Evolutionary conservation across 2,797 vertebrate genomes (phyloP).

Genomic region (Carduelis carduelis): DNA sequence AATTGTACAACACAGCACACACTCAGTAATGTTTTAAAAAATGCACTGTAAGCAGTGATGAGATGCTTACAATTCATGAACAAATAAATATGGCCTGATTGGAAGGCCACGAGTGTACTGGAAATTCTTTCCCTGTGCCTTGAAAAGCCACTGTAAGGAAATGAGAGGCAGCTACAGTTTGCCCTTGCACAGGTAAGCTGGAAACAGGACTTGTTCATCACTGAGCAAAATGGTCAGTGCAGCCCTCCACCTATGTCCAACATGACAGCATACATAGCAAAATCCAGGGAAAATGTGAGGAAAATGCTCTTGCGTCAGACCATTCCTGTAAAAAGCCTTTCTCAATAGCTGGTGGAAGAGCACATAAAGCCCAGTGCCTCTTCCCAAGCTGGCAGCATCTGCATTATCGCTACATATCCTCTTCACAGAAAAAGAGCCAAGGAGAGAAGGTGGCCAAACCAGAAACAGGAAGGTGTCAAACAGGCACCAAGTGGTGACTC

Average conservation of each 20-base stretch:
- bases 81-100: neutral
- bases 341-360: neutral
- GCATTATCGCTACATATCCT: neutral
- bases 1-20: neutral
- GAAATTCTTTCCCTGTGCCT: neutral
- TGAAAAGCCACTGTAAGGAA: neutral
- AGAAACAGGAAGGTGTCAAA: neutral
- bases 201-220: neutral
- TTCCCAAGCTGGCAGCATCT: neutral
- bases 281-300: neutral
- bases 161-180: neutral
- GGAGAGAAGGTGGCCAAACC: neutral
- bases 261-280: neutral
- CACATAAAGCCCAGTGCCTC: rapidly evolving
- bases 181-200: neutral
- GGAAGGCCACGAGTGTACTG: rapidly evolving
- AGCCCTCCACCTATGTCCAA: neutral
- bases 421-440: rapidly evolving
- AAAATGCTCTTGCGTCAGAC: neutral
- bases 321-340: neutral
- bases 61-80: neutral
- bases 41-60: neutral
- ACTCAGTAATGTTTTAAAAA: neutral
- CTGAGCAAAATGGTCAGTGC: neutral
- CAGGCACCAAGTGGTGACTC: neutral